Conservation (phyloP, 1,140 invertebrate species). For the Aradophagus sp. region DNA sequence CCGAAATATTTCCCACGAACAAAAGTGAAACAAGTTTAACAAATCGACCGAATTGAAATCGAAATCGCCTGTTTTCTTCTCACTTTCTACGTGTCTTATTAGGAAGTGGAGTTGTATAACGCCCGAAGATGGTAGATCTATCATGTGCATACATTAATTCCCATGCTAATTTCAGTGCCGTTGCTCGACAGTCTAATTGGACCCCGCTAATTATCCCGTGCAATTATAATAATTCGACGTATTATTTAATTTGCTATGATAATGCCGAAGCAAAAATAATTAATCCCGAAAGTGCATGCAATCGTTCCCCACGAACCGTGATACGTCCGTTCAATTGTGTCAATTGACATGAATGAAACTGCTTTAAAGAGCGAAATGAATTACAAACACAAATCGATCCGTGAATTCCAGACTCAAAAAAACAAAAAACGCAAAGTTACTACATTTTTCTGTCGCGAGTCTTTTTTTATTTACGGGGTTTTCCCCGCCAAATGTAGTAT, state of each 20-base stretch:
- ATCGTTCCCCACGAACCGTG: conserved; percentile 21
- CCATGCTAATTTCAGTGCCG: conserved; percentile 22
- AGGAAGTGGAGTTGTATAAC: conserved; percentile 37
- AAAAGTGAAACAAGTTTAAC: conserved; percentile 32
- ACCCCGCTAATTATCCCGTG: too few species aligned
- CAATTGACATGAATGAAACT: conserved; percentile 19
- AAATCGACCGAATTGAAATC: conserved; percentile 26
- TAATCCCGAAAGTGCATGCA: conserved; percentile 1
- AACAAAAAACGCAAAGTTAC: too few species aligned
- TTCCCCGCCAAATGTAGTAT: too few species aligned
- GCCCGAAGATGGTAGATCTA: conserved; percentile 24
- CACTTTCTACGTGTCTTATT: conserved; percentile 38
- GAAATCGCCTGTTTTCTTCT: conserved; percentile 34
- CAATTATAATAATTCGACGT: too few species aligned
- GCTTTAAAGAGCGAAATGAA: conserved; percentile 11
- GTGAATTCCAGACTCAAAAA: too few species aligned
- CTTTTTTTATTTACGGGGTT: background rate
- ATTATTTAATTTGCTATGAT: too few species aligned
- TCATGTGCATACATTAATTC: conserved; percentile 17
- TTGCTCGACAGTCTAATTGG: too few species aligned
- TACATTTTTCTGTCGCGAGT: too few species aligned
- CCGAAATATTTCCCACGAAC: conserved; percentile 30
- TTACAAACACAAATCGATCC: conserved; percentile 8
- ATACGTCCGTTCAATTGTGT: conserved; percentile 14
- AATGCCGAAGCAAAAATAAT: too few species aligned